phyloP scores from a whole-genome alignment of 2,888 invertebrate genomes.

The Nudaria mundana region DNA sequence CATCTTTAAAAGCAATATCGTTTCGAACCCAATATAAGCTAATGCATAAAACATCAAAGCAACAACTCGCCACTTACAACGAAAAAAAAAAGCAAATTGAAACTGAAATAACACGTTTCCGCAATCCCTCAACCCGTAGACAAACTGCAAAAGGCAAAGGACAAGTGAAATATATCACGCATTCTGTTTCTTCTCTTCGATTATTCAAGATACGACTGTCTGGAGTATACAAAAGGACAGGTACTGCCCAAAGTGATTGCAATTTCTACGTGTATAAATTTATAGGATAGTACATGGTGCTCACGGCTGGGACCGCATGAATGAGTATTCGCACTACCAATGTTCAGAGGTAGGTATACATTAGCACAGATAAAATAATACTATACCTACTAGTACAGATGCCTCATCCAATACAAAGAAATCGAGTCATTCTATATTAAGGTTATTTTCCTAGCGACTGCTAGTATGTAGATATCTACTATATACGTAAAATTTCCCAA shows the following conservation, averaged over 20 bases:
- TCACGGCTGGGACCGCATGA: too few species aligned
- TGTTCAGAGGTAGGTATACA: too few species aligned
- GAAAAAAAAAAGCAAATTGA: conserved; percentile 15
- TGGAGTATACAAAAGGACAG: conserved; percentile 7
- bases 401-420: too few species aligned
- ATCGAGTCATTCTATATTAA: too few species aligned
- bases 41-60: conserved; percentile 9
- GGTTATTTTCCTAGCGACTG: too few species aligned
- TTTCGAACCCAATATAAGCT: conserved; percentile 3
- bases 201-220: conserved; percentile 11
- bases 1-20: conserved; percentile 3
- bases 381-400: too few species aligned
- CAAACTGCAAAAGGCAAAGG: conserved; percentile 21
- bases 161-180: conserved; percentile 44
- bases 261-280: conserved; percentile 4
- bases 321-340: too few species aligned
- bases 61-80: conserved; percentile 20
- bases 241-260: conserved; percentile 4
- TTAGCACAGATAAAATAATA: too few species aligned
- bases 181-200: conserved; percentile 18
- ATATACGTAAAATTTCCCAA: too few species aligned
- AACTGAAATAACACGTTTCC: conserved; percentile 25
- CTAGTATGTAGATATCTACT: too few species aligned
- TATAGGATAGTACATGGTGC: conserved; percentile 6
- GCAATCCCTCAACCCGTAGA: conserved; percentile 21